These are phyloP conservation scores for Trachemys scripta DNA, from an alignment of 2,113 vertebrate genomes.

Conservation along the genomic window DNA sequence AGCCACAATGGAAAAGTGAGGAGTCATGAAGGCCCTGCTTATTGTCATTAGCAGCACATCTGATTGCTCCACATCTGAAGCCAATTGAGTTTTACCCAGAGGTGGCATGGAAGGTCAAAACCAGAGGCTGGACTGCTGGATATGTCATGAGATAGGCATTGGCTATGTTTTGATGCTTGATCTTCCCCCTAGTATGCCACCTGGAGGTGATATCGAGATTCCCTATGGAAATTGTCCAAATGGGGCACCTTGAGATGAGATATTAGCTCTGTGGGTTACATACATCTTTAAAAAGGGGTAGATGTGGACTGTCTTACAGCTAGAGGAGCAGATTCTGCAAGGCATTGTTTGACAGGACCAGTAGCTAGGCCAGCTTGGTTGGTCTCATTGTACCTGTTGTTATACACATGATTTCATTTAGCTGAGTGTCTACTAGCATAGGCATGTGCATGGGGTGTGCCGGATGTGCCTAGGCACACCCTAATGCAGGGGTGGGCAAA, in stretches of 20 bases:
- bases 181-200: neutral
- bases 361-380: neutral
- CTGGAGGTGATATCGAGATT: neutral
- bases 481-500: no score
- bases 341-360: neutral
- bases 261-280: neutral
- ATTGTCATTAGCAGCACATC: neutral
- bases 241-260: neutral
- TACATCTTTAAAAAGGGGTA: neutral
- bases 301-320: neutral
- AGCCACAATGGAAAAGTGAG: neutral
- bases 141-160: neutral
- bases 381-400: neutral
- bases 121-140: neutral
- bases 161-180: neutral
- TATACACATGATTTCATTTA: neutral
- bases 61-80: neutral
- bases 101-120: neutral
- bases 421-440: neutral
- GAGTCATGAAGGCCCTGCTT: neutral
- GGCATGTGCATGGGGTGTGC: no score
- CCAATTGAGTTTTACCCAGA: neutral
- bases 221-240: neutral
- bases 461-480: no score
- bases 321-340: neutral